Base-by-base conservation (phyloP, 2,888 invertebrate genomes). In the Pterobdella sp. region DNA sequence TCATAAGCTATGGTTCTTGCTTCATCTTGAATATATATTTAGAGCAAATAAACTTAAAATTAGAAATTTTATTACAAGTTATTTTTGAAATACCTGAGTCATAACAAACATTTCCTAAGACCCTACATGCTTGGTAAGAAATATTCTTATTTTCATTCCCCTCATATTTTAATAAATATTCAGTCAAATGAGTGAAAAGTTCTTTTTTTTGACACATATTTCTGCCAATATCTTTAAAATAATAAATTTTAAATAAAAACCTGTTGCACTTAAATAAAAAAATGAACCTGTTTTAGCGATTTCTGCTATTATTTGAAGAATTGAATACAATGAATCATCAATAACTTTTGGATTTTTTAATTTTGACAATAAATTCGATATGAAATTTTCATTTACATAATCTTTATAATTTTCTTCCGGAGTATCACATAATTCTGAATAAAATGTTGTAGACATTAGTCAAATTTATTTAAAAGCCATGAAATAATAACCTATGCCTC, bases 61-160 rank as follows among this genome's bases (percentile, higher is more conserved):
- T 63, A 26, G 7, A 7, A 63, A 63, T 29, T 63, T 63, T 7
- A 65, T 3, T 35, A 29, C 65, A 3, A 65, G 4, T 22, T 18
- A 18, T 14, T 49, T 49, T 49, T 49, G 14, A 49, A 18, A 35
- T 22, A 71, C 71, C 71, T 31, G 26, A 60, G 4, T 71, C 71
- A 71, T 56, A 71, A 36, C 71, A 71, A 26, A 63, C 36, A 56
- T 71, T 71, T 32, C 71, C 71, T 7, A 71, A 35, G 14, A 71
- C 71, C 35, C 71, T 56, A 34, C 71, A 71, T 29, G 71, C 71
- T 36, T 71, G 71, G 63, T 63, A 71, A 2, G 71, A 71, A 7
- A 71, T 4, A 35, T 56, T 71, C 18, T 42, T 26, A 26, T 26
- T 22, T 63, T 34, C 60, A 32, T 71, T 35, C 10, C 18, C 18